Percentiles rank a stretch among this genome's conserved stretches.
phyloP scores from a whole-genome alignment of 1,140 invertebrate species.

The Lithobius niger region DNA sequence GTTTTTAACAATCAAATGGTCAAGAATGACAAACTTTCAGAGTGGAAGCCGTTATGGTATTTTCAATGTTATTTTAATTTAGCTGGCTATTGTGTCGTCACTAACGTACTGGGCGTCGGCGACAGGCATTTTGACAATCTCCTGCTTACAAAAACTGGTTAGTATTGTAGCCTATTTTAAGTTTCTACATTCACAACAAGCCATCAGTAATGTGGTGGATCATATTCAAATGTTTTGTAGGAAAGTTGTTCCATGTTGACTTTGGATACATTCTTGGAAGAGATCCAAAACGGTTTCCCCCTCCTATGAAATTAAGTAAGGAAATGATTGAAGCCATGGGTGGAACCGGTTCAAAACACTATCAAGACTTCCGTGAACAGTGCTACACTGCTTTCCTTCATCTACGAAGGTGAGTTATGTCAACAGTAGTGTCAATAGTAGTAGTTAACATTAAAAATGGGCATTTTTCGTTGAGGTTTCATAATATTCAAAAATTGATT shows the following conservation, averaged over 20 bases:
- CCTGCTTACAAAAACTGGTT: slow-evolving; percentile 64
- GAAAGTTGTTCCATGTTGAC: slow-evolving; percentile 96
- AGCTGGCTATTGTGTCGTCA: slow-evolving; percentile 97
- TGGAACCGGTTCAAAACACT: slow-evolving; percentile 80
- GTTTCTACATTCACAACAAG: not conserved
- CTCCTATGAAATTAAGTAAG: slow-evolving; percentile 95
- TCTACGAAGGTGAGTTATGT: slow-evolving; percentile 65
- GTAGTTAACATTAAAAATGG: no score
- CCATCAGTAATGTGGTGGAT: not conserved
- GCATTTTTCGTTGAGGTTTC: no score
- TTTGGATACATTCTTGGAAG: slow-evolving; percentile 97
- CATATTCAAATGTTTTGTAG: slow-evolving; percentile 22
- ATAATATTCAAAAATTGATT: no score
- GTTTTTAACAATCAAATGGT: no score
- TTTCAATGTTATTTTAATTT: slow-evolving; percentile 24
- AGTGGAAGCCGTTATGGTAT: no score
- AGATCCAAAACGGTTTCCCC: slow-evolving; percentile 95
- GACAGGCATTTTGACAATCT: slow-evolving; percentile 97
- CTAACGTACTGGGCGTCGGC: slow-evolving; percentile 92
- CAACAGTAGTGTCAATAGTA: no score
- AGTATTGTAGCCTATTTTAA: not conserved
- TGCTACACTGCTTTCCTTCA: slow-evolving; percentile 95
- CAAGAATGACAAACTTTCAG: no score
- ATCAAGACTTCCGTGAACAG: slow-evolving; percentile 84
- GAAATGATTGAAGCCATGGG: slow-evolving; percentile 99